Base-by-base conservation (phyloP, 2,888 invertebrate genomes). In the Hemicrepidius hirtus region DNA sequence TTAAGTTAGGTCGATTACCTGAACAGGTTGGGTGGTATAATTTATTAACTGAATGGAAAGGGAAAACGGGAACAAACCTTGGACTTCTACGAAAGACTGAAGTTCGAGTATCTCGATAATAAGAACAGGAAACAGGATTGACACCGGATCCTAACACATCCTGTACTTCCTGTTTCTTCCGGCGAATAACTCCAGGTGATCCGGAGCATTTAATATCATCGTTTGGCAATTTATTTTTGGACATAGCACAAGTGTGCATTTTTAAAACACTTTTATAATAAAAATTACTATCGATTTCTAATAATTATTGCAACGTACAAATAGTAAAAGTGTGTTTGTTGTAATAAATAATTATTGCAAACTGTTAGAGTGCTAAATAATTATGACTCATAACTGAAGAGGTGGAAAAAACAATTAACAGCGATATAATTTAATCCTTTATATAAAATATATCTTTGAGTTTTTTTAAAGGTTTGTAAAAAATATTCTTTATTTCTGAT, bases 131-230 rank as follows among this genome's bases (percentile, higher is more conserved):
- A 64, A 21, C 24, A 21, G 37, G 13, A 37, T 40, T 37, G 16
- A 3, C 53, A 53, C 53, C 53, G 28, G 53, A 13, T 28, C 16
- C 10, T 1, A 44, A 1, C 2, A 37, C 20, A 40, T 60, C 59
- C 57, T 59, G 46, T 10, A 4, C 10, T 21, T 32, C 24, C 2
- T n/a, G 18, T 37, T 37, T 37, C 20, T 50, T 49, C 24, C 20
- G 32, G 1, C 68, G 68, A 37, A 60, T 50, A 49, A 40, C 60
- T 13, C 68, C 60, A 21, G 59, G 59, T 13, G 68, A 68, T 41
- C 46, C 20, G 13, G 37, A 37, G 20, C n/a, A 13, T 12, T 32
- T 16, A 18, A 20, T 24, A 0, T 46, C 21, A 18, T 57, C 44
- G 10, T 21, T 37, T 44, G 24, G 3, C 5, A 24, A 16, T 37